A percentile compares a stretch with the other conserved stretches of the same genome.
Conservation (phyloP, 2,888 invertebrate species). For the Parapristionchus giblindavisi region DNA sequence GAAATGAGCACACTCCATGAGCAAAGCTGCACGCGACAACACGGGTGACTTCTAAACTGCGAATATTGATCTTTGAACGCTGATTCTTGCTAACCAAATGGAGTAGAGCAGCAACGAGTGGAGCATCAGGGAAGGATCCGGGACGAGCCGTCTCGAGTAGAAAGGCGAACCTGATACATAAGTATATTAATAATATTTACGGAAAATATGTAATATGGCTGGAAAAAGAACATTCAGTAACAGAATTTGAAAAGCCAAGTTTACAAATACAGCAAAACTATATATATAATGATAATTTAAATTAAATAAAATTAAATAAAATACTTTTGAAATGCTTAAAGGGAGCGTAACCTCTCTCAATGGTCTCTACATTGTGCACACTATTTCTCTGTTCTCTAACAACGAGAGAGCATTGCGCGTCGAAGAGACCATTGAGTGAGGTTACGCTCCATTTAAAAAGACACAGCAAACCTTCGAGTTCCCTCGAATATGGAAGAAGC, state of each 20-base stretch:
- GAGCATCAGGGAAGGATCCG: slow-evolving; percentile 93
- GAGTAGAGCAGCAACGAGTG: slow-evolving; percentile 89
- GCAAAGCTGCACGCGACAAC: slow-evolving; percentile 87
- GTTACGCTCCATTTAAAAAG: not conserved
- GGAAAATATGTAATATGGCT: not conserved
- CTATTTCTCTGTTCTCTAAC: too few relatives aligned
- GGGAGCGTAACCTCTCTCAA: too few relatives aligned
- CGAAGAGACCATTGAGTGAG: too few relatives aligned
- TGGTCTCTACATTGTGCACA: too few relatives aligned
- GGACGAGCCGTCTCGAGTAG: slow-evolving; percentile 93
- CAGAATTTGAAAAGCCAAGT: not conserved
- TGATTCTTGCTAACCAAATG: slow-evolving; percentile 81
- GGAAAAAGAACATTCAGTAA: not conserved
- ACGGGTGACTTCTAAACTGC: slow-evolving; percentile 89
- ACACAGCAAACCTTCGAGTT: slow-evolving; percentile 78
- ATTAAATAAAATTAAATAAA: too few relatives aligned
- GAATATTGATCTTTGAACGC: not conserved
- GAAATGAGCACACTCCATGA: slow-evolving; percentile 93
- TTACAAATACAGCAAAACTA: too few relatives aligned
- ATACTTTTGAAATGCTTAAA: not conserved
- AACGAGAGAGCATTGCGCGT: too few relatives aligned
- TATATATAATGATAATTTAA: too few relatives aligned
- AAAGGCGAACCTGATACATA: slow-evolving; percentile 83
- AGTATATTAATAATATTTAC: not conserved
- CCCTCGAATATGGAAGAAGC: slow-evolving; percentile 76